These are phyloP conservation scores for Sebastolobus alascanus DNA, from an alignment of 2,797 vertebrate genomes.

Conservation along the genomic window DNA sequence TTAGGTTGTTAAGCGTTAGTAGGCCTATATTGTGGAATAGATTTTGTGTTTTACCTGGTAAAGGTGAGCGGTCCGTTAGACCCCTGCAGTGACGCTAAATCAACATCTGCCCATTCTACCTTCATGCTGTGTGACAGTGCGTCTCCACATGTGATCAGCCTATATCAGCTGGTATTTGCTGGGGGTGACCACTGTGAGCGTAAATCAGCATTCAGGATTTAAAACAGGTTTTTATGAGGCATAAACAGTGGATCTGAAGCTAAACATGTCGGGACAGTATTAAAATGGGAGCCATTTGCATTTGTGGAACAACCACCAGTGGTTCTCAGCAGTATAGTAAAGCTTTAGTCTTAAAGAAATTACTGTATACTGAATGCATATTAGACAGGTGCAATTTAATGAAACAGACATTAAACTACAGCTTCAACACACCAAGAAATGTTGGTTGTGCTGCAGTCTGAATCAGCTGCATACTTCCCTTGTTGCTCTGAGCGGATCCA, in stretches of 20 bases:
- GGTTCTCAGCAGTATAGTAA: neutral
- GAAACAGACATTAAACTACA: neutral
- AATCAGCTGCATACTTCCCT: neutral
- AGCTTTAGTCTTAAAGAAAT: neutral
- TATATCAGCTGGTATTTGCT: neutral
- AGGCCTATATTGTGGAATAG: too few species aligned
- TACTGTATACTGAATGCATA: neutral
- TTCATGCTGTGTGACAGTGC: neutral
- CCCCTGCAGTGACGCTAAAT: neutral
- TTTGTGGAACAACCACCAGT: neutral
- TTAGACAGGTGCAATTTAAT: neutral
- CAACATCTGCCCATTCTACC: neutral
- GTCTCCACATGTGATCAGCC: neutral
- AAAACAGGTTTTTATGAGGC: neutral
- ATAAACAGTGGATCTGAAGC: neutral
- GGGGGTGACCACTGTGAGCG: neutral
- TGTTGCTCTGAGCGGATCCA: constrained; percentile 13
- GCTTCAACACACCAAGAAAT: neutral
- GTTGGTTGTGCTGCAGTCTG: neutral
- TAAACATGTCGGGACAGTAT: neutral
- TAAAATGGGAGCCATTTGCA: neutral
- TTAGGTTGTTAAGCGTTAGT: too few species aligned
- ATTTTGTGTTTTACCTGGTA: neutral
- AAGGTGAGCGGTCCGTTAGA: neutral
- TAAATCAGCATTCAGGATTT: neutral